A percentile compares a stretch with the other conserved stretches of the same genome.
These are phyloP conservation scores for Bhutanitis thaidina DNA, from an alignment of 2,888 invertebrate genomes.

Conservation along the genomic window DNA sequence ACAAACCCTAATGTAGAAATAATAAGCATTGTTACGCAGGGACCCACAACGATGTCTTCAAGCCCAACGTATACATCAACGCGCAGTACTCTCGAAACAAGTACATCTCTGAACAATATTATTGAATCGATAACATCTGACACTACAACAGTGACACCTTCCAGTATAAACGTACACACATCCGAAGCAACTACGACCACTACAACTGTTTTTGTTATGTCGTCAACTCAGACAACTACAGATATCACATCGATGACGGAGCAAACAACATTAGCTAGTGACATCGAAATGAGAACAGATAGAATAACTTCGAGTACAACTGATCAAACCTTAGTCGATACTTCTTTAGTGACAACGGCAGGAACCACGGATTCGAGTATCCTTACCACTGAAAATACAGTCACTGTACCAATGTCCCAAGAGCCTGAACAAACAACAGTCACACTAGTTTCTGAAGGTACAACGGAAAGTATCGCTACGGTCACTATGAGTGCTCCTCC, in stretches of 20 bases:
- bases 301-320: background rate
- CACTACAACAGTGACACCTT: conserved; percentile 10
- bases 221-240: background rate
- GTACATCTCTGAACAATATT: conserved; percentile 12
- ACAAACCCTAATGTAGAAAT: conserved; percentile 30
- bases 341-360: background rate
- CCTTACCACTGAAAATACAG: background rate
- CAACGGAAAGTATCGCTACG: conserved; percentile 4
- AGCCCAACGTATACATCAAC: conserved; percentile 13
- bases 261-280: background rate
- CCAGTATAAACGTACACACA: background rate
- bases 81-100: conserved; percentile 15
- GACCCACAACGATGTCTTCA: conserved; percentile 32
- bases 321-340: background rate
- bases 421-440: background rate
- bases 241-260: background rate
- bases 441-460: background rate
- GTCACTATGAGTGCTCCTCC: background rate
- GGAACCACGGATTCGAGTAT: background rate
- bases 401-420: too few species aligned
- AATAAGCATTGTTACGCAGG: conserved; percentile 36
- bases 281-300: background rate
- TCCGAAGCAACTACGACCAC: background rate
- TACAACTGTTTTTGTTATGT: background rate
- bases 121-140: background rate